phyloP scores from a whole-genome alignment of 1,140 invertebrate species.

The Brachionus rubens region DNA sequence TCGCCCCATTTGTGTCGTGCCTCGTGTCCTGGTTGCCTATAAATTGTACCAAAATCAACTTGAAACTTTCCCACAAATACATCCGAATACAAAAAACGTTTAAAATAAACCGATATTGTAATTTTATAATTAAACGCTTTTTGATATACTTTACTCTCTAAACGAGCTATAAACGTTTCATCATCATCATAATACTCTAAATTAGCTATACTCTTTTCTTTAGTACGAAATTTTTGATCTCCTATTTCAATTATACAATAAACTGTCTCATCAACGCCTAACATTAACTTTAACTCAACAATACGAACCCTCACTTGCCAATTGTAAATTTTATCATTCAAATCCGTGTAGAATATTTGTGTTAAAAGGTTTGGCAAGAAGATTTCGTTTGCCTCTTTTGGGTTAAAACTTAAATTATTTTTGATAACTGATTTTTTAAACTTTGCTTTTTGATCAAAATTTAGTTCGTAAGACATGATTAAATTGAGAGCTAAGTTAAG shows the following conservation, averaged over 20 bases:
- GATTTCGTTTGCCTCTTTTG: slow-evolving; percentile 17
- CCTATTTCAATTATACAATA: slow-evolving; percentile 39
- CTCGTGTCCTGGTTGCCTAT: slow-evolving; percentile 32
- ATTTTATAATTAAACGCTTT: slow-evolving; percentile 44
- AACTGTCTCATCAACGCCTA: not conserved
- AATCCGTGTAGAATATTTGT: slow-evolving; percentile 28
- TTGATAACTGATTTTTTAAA: slow-evolving; percentile 11
- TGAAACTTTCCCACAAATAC: slow-evolving; percentile 27
- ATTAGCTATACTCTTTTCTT: slow-evolving; percentile 14
- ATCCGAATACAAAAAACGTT: slow-evolving; percentile 22
- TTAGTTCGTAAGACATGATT: slow-evolving; percentile 33
- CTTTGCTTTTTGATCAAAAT: slow-evolving; percentile 14
- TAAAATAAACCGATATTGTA: slow-evolving; percentile 20
- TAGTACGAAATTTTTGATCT: slow-evolving; percentile 40
- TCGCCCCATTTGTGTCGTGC: slow-evolving; percentile 37
- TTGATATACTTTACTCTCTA: slow-evolving; percentile 14
- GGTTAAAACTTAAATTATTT: not conserved
- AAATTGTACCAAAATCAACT: slow-evolving; percentile 38
- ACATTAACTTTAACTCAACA: not conserved
- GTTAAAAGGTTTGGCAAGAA: not conserved
- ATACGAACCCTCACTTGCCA: slow-evolving; percentile 38
- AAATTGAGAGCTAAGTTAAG: slow-evolving; percentile 25
- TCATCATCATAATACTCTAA: slow-evolving; percentile 17
- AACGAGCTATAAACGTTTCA: slow-evolving; percentile 1
- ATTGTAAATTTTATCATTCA: slow-evolving; percentile 21